Evolutionary conservation across 2,888 invertebrate genomes (phyloP), one percentile per base, ranked within the genome.

Genomic region (Eupithecia insigniata): DNA sequence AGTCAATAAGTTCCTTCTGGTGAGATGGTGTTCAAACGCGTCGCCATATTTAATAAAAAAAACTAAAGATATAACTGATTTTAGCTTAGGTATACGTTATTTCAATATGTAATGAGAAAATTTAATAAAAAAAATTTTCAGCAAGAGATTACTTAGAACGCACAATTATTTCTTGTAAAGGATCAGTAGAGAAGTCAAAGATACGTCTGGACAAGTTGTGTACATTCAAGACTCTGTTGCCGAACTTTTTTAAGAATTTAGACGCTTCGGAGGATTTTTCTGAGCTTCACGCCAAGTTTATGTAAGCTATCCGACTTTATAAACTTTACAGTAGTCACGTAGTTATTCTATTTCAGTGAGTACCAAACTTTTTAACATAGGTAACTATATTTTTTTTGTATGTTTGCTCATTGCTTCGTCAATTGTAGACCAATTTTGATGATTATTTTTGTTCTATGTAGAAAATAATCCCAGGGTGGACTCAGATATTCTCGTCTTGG

Each of bases 171-270:
- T 51, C 76, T 4, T 71, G 76, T 2, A 91, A 91, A 73, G 91
- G 91, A 0, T 83, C 85, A 0, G 62, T 90, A 1, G 92, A 92
- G 66, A 79, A 84, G 66, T 85, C 90, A 0, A 91, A 91, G 60
- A 71, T 68, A 5, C 83, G 85, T 51, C 67, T 91, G 0, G 91
- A 91, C 36, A 90, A 82, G 67, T 74, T 87, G 0, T 90, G 89
- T 46, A 90, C 90, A 0, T 80, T 87, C 67, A 87, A 85, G 70
- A 89, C 88, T 0, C 32, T 89, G 36, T 73, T 89, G 76, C 89
- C 91, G 0, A 79, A 85, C 2, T 86, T 85, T n/a, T 90, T 85
- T 60, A 76, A 78, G 2, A 73, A 76, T 7, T 75, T 73, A 0
- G 80, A 87, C n/a, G 62, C 80, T 0, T 84, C 77, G 60, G 79